Evolutionary conservation across 1,140 invertebrate species (phyloP).

Genomic region (Eueides isabella): DNA sequence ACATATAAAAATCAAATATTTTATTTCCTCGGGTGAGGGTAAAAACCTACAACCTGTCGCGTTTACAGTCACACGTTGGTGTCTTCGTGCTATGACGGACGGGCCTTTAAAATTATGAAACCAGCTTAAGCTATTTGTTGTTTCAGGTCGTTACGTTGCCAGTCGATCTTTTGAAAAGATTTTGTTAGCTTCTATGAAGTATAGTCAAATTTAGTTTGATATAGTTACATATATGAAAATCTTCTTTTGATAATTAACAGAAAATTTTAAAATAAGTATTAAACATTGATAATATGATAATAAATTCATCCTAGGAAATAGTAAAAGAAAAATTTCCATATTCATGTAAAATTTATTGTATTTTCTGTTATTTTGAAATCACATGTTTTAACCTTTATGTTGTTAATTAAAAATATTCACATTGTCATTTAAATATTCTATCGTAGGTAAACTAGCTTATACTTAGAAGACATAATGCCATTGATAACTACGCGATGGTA

Average conservation of each 20-base stretch:
- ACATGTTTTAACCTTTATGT: constrained; percentile 83
- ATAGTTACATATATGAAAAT: no score
- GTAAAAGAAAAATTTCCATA: constrained; percentile 39
- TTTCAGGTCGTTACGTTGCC: no score
- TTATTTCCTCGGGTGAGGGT: background rate
- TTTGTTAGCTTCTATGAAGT: no score
- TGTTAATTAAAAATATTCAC: constrained; percentile 83
- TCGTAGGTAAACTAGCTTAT: constrained; percentile 77
- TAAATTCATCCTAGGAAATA: background rate
- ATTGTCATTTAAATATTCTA: constrained; percentile 82
- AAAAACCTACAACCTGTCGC: background rate
- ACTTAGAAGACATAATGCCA: constrained; percentile 81
- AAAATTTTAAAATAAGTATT: no score
- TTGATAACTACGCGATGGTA: constrained; percentile 74
- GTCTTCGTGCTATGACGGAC: background rate
- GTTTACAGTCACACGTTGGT: background rate
- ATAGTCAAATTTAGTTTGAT: no score
- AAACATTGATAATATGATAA: background rate
- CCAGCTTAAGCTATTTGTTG: no score
- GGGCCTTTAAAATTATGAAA: no score
- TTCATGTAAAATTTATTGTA: constrained; percentile 83
- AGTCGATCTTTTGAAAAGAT: no score
- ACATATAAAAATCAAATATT: no score
- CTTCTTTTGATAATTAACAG: no score
- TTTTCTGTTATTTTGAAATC: constrained; percentile 83